A percentile compares a stretch with the other conserved stretches of the same genome.
Evolutionary conservation across 2,113 vertebrate genomes (phyloP).

Genomic region (Gorsachius goisagi): DNA sequence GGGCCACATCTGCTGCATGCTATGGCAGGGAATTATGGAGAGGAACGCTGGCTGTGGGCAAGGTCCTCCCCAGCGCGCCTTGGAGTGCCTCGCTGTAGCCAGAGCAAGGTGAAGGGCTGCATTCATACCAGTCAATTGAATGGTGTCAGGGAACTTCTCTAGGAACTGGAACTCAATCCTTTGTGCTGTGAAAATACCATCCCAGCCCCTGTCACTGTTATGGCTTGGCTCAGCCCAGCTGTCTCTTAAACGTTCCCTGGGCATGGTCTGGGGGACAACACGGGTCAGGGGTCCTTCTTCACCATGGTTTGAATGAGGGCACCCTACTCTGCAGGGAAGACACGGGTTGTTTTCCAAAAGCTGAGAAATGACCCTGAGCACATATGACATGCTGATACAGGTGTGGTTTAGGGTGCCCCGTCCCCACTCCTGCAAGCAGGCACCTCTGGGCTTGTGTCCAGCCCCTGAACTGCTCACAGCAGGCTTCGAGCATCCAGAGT

Average conservation of each 20-base stretch:
- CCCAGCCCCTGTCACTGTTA: accelerated
- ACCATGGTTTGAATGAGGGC: accelerated
- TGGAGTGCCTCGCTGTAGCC: accelerated
- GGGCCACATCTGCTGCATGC: neutral
- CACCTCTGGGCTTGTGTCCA: neutral
- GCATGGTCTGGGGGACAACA: neutral
- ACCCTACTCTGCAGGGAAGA: neutral
- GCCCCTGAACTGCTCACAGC: neutral
- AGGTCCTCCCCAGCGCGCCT: accelerated
- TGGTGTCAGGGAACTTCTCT: neutral
- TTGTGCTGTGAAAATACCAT: neutral
- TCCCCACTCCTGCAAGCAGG: neutral
- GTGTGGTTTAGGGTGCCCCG: neutral
- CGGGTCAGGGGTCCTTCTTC: neutral
- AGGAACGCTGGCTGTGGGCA: neutral
- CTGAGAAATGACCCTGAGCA: neutral
- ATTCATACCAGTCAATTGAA: neutral
- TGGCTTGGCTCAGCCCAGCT: accelerated
- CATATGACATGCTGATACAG: neutral
- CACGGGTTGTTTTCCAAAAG: accelerated
- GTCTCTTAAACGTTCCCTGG: neutral
- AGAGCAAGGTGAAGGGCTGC: neutral
- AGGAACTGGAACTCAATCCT: neutral
- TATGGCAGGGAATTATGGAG: neutral
- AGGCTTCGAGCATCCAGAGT: neutral